phyloP scores from a whole-genome alignment of 2,888 invertebrate species.

The Trissolcus brochymenae region DNA sequence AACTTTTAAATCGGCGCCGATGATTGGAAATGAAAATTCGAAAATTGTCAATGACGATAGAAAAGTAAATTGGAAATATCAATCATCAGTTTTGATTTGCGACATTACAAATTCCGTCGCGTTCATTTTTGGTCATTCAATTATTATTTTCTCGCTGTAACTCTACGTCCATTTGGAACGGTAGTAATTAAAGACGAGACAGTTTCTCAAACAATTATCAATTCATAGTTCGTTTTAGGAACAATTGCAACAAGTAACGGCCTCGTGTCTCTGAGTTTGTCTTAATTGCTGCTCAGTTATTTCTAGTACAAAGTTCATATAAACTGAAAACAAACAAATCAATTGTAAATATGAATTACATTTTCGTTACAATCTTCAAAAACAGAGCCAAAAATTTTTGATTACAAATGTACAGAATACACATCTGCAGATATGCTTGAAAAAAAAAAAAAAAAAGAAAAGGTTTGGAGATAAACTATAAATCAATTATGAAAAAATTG shows the following conservation, averaged over 20 bases:
- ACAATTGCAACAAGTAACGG: conserved; percentile 20
- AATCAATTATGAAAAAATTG: too few species aligned
- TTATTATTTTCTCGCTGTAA: not conserved
- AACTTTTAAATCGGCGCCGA: conserved; percentile 38
- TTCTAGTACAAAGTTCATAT: not conserved
- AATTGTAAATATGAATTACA: too few species aligned
- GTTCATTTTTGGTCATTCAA: not conserved
- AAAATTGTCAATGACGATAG: conserved; percentile 22
- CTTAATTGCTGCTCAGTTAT: conserved; percentile 29
- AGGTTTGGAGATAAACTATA: too few species aligned
- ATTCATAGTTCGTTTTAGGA: conserved; percentile 25
- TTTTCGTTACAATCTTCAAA: too few species aligned
- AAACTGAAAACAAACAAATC: too few species aligned
- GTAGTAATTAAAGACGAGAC: conserved; percentile 6
- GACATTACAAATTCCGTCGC: not conserved
- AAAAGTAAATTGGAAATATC: conserved; percentile 34
- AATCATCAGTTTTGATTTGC: conserved; percentile 19
- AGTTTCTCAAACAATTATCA: conserved; percentile 21
- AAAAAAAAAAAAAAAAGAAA: too few species aligned
- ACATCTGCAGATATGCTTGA: too few species aligned
- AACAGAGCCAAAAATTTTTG: too few species aligned
- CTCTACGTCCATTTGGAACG: not conserved
- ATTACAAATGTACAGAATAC: too few species aligned
- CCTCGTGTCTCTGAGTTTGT: conserved; percentile 1
- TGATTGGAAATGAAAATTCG: conserved; percentile 36